Base-by-base conservation (phyloP, 2,113 vertebrate genomes). In the Ageneiosus marmoratus region DNA sequence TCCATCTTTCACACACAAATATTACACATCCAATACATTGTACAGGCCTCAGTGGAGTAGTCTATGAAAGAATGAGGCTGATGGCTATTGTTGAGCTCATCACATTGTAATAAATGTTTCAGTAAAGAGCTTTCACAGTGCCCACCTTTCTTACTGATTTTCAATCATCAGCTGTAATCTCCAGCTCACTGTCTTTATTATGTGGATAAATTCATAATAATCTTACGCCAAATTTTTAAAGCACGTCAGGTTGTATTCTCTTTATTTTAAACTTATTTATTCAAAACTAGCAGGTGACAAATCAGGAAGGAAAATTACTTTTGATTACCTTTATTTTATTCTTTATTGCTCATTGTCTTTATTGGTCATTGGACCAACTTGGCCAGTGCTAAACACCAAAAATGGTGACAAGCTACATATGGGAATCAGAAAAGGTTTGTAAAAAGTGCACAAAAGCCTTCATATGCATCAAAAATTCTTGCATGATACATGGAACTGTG, bases 101-200 rank as follows among this genome's bases (percentile, higher is more conserved):
- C 48, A 56, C 37, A 53, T 24, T 81, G 53, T 58, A n/a, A 58
- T 46, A 37, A 72, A 72, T 41, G 53, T 73, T 81, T 73, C 37
- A 56, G 41, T 81, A 70, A 73, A 81, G 69, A 81, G 53, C n/a
- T 60, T 73, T 73, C 22, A n/a, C 34, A 27, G 32, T 67, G 37
- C 50, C 32, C 37, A 81, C n/a, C 51, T 81, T 77, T 80, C n/a
- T 27, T 63, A 74, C 46, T 56, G 27, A 34, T 77, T 41, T 55
- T 86, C 13, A 50, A 73, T 46, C 11, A 73, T 62, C 37, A 44
- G 60, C 55, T 83, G 72, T 50, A 78, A 83, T 73, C 46, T 75
- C 15, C 32, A 73, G 32, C 13, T 29, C 56, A 41, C 37, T 62
- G 77, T 58, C 53, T 84, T 63, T 12, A 13, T 55, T 73, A 74